A percentile compares a stretch with the other conserved stretches of the same genome.
Conservation (phyloP, 2,113 vertebrate genomes). For the Irena cyanogastra region DNA sequence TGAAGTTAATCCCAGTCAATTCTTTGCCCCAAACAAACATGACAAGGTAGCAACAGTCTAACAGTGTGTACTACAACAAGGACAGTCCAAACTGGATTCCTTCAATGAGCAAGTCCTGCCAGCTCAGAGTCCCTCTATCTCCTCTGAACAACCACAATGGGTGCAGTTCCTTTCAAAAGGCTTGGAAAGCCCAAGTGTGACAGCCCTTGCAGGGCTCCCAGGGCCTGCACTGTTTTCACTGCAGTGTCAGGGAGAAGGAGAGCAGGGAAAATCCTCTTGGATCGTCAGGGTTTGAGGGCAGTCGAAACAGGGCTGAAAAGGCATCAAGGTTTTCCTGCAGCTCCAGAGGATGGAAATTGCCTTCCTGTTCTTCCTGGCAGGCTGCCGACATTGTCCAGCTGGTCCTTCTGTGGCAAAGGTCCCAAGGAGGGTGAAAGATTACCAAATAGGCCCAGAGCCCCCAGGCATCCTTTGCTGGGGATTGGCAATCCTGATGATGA, state of each 20-base stretch:
- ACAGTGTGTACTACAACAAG: not conserved
- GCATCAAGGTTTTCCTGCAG: rapidly evolving
- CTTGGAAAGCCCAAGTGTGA: not conserved
- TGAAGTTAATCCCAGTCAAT: not conserved
- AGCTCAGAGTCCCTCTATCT: not conserved
- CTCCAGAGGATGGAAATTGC: not conserved
- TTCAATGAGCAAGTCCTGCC: not conserved
- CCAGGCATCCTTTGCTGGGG: not conserved
- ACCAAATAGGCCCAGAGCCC: not conserved
- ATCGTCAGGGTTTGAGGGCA: not conserved
- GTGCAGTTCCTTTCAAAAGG: not conserved
- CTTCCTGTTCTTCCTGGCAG: not conserved
- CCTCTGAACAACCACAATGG: not conserved
- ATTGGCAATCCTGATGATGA: not conserved
- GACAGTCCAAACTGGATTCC: not conserved
- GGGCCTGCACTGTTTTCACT: not conserved
- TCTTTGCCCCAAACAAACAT: not conserved
- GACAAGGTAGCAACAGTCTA: not conserved
- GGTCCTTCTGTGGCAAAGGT: not conserved
- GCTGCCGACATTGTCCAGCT: not conserved
- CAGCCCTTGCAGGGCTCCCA: not conserved
- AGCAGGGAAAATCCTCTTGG: not conserved
- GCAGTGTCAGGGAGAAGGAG: not conserved
- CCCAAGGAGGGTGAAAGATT: not conserved
- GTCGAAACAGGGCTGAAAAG: not conserved